Base-by-base conservation (phyloP, 2,113 vertebrate species). In the Varanus salvator region DNA sequence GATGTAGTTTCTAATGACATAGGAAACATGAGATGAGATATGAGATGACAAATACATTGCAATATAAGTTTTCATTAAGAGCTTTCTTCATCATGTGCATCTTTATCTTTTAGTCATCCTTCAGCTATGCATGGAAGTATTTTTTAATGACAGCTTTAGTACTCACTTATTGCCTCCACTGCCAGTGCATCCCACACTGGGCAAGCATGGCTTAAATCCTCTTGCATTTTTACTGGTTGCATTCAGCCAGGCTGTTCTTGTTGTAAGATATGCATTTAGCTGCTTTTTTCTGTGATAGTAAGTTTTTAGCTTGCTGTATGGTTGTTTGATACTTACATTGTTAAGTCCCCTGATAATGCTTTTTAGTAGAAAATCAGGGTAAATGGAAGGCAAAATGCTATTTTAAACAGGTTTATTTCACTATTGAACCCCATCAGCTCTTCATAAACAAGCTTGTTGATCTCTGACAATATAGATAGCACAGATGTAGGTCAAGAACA, bases 371-470 rank as follows among this genome's bases (percentile, higher is more conserved):
- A 3, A 90, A 3, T 0, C 23, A 3, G 87, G 54, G 31, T 29
- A 82, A 89, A 3, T 38, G 38, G 72, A 38, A 29, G 60, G 2
- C 77, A n/a, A n/a, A 80, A 23, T 75, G 17, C 29, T 44, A 0
- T 87, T 92, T 77, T 44, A 64, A 48, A 44, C 54, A 89, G 38
- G 0, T 64, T 21, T 85, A 0, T 0, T 86, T 92, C 52, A 72
- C 1, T 74, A 52, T 71, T 82, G 89, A 91, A 72, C 23, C 57
- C 84, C 66, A 1, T 90, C 71, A 31, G 9, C 48, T 84, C 57
- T 87, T 83, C 31, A 9, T 83, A 77, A 92, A 80, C 6, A 84
- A 72, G 19, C 91, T 93, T 94, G 29, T 88, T 86, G 90, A 66
- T 78, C 71, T 91, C 80, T 90, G 48, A 80, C 71, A 92, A 64